A percentile compares a stretch with the other conserved stretches of the same genome.
Conservation (phyloP, 2,113 vertebrate species). For the Sminthopsis crassicaudata region DNA sequence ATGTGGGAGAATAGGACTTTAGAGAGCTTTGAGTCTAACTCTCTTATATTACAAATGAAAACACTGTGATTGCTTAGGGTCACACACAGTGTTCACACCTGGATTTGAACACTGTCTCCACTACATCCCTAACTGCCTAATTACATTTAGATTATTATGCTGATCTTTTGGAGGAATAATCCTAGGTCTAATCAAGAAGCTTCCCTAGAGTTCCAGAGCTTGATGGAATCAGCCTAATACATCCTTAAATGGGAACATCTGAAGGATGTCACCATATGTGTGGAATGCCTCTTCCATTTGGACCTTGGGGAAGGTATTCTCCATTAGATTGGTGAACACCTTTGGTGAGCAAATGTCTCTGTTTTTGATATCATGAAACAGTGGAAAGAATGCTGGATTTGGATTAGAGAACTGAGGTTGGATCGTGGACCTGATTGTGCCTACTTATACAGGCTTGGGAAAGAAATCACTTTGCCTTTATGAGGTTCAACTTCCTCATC, state of each 20-base stretch:
- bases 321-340: background rate
- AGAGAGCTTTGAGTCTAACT: background rate
- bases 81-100: background rate
- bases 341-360: background rate
- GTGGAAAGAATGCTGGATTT: background rate
- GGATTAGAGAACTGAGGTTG: background rate
- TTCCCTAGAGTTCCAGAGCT: background rate
- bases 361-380: background rate
- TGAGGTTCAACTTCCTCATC: background rate
- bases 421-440: background rate
- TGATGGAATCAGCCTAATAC: background rate
- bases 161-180: background rate
- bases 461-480: background rate
- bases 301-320: background rate
- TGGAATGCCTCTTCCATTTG: background rate
- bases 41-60: background rate
- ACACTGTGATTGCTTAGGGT: background rate
- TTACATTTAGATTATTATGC: background rate
- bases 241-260: background rate
- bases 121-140: background rate
- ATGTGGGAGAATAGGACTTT: background rate
- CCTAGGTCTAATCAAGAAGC: background rate
- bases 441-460: background rate
- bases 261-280: background rate
- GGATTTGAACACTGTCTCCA: background rate